A percentile compares a stretch with the other conserved stretches of the same genome.
phyloP scores from a whole-genome alignment of 2,113 vertebrate species.

The Aegithalos caudatus region DNA sequence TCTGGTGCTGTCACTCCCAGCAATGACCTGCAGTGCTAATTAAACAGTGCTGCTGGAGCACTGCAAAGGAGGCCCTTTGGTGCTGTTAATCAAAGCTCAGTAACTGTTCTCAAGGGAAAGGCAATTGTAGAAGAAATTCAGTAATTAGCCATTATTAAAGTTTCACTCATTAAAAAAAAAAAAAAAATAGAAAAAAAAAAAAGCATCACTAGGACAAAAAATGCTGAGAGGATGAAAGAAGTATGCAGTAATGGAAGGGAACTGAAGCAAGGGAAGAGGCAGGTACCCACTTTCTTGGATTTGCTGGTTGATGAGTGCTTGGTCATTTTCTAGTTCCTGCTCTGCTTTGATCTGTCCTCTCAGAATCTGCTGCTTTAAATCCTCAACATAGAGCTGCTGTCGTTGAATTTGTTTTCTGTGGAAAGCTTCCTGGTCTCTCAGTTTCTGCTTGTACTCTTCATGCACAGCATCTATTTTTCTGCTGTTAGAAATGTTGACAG shows the following conservation, averaged over 20 bases:
- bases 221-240: neutral
- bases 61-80: neutral
- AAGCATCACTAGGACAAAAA: neutral
- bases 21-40: neutral
- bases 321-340: conserved; percentile 80
- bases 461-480: conserved; percentile 39
- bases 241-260: neutral
- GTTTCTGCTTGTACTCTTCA: conserved; percentile 49
- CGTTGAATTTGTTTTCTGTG: conserved; percentile 65
- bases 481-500: conserved; percentile 37
- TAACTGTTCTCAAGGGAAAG: neutral
- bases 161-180: neutral
- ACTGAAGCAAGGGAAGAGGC: neutral
- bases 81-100: neutral
- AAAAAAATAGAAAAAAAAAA: conserved; percentile 47
- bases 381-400: conserved; percentile 79
- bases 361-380: conserved; percentile 81
- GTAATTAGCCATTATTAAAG: neutral
- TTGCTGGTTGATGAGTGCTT: conserved; percentile 76
- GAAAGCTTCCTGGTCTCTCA: conserved; percentile 37
- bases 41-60: neutral
- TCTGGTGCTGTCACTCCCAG: neutral
- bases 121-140: neutral
- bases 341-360: conserved; percentile 80
- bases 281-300: conserved; percentile 80